These are phyloP conservation scores for Drosophila suboccidentalis DNA, from an alignment of 2,888 invertebrate species.

Conservation along the genomic window DNA sequence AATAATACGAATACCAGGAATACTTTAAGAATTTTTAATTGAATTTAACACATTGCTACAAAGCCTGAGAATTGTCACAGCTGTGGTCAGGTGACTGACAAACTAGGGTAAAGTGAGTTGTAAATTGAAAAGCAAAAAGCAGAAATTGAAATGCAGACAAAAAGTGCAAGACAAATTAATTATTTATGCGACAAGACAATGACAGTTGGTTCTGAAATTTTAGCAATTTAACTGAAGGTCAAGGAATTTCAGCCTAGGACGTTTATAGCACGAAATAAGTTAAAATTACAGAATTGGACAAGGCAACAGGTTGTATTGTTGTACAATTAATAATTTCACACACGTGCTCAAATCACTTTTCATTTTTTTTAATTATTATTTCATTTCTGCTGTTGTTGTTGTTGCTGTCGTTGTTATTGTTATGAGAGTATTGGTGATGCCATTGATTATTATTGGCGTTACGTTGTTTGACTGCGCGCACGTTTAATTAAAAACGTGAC, in stretches of 20 bases:
- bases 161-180: constrained; percentile 44
- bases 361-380: constrained; percentile 60
- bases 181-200: constrained; percentile 48
- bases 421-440: constrained; percentile 26
- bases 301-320: constrained; percentile 60
- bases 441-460: constrained; percentile 65
- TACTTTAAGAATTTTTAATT: constrained; percentile 28
- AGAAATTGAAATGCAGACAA: constrained; percentile 27
- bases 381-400: constrained; percentile 41
- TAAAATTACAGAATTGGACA: neutral
- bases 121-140: constrained; percentile 28
- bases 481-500: constrained; percentile 81
- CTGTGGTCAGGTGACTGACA: constrained; percentile 14
- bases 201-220: constrained; percentile 2
- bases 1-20: neutral
- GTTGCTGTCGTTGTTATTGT: constrained; percentile 24
- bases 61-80: constrained; percentile 51
- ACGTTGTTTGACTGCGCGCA: constrained; percentile 34
- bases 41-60: constrained; percentile 7
- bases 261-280: constrained; percentile 3
- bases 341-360: constrained; percentile 69
- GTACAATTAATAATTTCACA: constrained; percentile 52
- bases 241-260: neutral
- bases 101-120: constrained; percentile 24
- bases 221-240: neutral